Conservation (phyloP, 2,113 vertebrate species). For the Cryptotis parvus region DNA sequence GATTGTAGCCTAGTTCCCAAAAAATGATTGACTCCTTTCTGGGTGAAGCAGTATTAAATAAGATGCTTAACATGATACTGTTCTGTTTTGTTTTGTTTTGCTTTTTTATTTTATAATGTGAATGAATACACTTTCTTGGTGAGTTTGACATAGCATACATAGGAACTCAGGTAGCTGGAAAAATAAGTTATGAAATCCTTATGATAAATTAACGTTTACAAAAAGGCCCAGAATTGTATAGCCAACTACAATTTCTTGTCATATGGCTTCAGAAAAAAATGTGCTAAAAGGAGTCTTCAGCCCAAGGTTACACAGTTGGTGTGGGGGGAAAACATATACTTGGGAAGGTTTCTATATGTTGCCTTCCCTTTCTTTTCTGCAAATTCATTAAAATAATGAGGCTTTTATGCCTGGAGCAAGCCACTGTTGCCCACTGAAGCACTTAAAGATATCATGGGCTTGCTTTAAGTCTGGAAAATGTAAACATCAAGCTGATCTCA, state of each 20-base stretch:
- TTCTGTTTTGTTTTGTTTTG: background rate
- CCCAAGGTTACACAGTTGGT: too few species aligned
- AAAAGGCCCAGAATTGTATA: too few species aligned
- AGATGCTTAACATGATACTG: background rate
- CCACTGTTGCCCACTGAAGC: background rate
- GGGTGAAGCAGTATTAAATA: conserved; percentile 11
- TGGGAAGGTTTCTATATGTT: background rate
- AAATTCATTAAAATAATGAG: conserved; percentile 23
- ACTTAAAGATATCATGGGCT: background rate
- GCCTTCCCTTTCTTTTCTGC: background rate
- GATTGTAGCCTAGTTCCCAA: background rate
- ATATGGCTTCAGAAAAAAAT: too few species aligned
- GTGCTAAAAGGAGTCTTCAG: too few species aligned
- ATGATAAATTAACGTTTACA: too few species aligned
- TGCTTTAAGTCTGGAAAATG: conserved; percentile 30
- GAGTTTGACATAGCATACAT: too few species aligned
- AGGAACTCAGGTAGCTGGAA: too few species aligned
- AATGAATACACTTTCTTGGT: too few species aligned
- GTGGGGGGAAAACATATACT: too few species aligned
- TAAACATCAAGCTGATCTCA: background rate
- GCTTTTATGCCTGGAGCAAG: background rate
- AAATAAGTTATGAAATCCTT: too few species aligned
- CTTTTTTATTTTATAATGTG: background rate
- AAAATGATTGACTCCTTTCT: conserved; percentile 69
- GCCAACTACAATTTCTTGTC: too few species aligned